phyloP scores from a whole-genome alignment of 2,888 invertebrate genomes.

The Azorinus chamasolen region DNA sequence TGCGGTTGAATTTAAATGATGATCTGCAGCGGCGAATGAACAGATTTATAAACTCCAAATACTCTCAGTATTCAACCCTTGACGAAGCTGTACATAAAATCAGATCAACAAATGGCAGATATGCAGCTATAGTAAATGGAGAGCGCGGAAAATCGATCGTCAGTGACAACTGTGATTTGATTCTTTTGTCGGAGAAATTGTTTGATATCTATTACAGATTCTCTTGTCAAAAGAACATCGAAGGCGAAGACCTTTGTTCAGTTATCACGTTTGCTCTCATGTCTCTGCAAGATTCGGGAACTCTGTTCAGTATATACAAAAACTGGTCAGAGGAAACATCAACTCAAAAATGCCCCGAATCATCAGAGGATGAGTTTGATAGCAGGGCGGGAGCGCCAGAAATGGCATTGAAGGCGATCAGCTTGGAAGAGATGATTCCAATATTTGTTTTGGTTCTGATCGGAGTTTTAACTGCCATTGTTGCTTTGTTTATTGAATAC shows the following conservation, averaged over 20 bases:
- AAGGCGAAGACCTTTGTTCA: slow-evolving; percentile 22
- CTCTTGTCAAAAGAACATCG: slow-evolving; percentile 4
- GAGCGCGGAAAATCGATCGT: slow-evolving; percentile 21
- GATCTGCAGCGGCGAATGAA: slow-evolving; percentile 29
- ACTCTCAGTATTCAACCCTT: slow-evolving; percentile 29
- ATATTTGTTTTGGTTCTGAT: too few species aligned
- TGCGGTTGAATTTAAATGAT: slow-evolving; percentile 37
- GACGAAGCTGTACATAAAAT: slow-evolving; percentile 31
- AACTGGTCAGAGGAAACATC: too few species aligned
- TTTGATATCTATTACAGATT: slow-evolving; percentile 33
- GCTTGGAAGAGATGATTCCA: too few species aligned
- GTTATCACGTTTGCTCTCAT: slow-evolving; percentile 23
- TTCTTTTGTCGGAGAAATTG: slow-evolving; percentile 37
- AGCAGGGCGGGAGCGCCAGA: too few species aligned
- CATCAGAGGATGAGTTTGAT: too few species aligned
- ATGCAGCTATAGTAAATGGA: slow-evolving; percentile 44
- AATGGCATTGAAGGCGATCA: too few species aligned
- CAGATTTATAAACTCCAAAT: slow-evolving; percentile 28
- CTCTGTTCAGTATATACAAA: too few species aligned
- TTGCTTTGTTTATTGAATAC: too few species aligned
- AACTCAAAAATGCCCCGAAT: too few species aligned
- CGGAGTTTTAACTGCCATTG: too few species aligned
- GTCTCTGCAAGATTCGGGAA: slow-evolving; percentile 17
- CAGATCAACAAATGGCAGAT: neutral
- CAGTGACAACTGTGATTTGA: slow-evolving; percentile 28